These are phyloP conservation scores for Centrocercus urophasianus DNA, from an alignment of 2,113 vertebrate species.

Conservation along the genomic window DNA sequence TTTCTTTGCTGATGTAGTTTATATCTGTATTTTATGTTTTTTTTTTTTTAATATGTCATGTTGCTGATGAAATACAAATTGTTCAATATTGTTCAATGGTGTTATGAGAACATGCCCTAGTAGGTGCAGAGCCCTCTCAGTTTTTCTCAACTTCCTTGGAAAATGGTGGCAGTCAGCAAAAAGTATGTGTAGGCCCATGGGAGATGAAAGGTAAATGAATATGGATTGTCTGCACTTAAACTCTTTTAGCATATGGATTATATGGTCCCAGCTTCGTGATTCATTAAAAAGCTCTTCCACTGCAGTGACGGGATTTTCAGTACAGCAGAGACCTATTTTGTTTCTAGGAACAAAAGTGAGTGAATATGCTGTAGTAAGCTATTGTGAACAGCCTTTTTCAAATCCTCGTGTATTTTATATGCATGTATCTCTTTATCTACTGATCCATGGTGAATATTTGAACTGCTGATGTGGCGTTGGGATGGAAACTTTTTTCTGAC, in stretches of 20 bases:
- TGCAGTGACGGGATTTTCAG: neutral
- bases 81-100: neutral
- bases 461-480: rapidly evolving
- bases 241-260: neutral
- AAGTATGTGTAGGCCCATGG: neutral
- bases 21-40: rapidly evolving
- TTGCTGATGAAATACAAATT: neutral
- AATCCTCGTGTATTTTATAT: rapidly evolving
- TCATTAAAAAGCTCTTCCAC: neutral
- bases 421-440: rapidly evolving
- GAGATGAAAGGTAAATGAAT: neutral
- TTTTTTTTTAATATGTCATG: neutral
- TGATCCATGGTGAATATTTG: rapidly evolving
- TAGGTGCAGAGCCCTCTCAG: neutral
- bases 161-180: neutral
- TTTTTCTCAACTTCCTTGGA: neutral
- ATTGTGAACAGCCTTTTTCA: neutral
- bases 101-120: neutral
- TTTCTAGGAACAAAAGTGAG: rapidly evolving
- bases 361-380: neutral
- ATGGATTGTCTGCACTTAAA: neutral
- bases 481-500: neutral
- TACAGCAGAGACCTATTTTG: neutral
- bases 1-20: rapidly evolving
- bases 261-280: neutral